phyloP scores from a whole-genome alignment of 2,797 vertebrate species.

The Amniataba percoides region DNA sequence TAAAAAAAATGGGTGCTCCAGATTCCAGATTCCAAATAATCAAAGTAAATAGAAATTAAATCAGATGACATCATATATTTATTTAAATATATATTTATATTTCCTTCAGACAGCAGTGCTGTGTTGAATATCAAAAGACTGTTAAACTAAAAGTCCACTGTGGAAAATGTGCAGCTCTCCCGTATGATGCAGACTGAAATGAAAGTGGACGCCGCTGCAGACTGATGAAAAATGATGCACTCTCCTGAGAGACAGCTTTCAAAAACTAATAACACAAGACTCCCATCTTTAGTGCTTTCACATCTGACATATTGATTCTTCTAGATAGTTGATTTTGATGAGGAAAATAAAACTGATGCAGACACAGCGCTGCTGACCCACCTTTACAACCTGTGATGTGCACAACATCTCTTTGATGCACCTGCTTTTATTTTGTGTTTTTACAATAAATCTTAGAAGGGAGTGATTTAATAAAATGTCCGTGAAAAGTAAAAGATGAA shows the following conservation, averaged over 20 bases:
- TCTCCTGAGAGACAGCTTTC: not conserved
- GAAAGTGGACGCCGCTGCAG: conserved; percentile 1
- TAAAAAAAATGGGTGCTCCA: not conserved
- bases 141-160: conserved; percentile 9
- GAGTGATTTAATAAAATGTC: conserved; percentile 1
- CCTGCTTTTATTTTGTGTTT: conserved; percentile 1
- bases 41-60: not conserved
- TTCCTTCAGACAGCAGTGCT: not conserved
- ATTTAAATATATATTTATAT: too few species aligned
- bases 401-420: conserved; percentile 8
- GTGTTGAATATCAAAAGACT: conserved; percentile 9
- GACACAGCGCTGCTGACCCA: not conserved
- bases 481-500: not conserved
- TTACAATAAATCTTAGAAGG: not conserved
- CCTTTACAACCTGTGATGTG: not conserved
- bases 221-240: not conserved
- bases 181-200: conserved; percentile 13
- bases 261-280: not conserved
- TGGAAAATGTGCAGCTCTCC: not conserved
- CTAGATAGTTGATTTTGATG: not conserved
- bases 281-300: not conserved
- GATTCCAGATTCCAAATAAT: not conserved
- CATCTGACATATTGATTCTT: not conserved
- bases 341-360: not conserved
- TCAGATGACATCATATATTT: not conserved